phyloP scores from a whole-genome alignment of 1,140 invertebrate genomes.

The Amphibalanus amphitrite region DNA sequence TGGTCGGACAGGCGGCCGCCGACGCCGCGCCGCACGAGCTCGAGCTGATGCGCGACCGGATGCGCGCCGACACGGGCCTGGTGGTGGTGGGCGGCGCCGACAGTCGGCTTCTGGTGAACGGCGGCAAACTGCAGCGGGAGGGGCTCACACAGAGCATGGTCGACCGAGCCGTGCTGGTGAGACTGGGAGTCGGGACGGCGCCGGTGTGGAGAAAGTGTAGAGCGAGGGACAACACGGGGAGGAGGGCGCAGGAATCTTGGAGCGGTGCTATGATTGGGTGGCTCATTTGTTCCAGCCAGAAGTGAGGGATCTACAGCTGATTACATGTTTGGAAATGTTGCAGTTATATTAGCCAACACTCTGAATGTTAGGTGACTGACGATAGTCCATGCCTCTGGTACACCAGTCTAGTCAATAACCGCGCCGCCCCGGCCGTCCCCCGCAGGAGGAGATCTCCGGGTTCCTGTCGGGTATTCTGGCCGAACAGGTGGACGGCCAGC shows the following conservation, averaged over 20 bases:
- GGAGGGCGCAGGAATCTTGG: too few species aligned
- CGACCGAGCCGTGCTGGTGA: constrained; percentile 51
- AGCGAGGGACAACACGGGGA: too few species aligned
- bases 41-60: constrained; percentile 30
- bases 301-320: too few species aligned
- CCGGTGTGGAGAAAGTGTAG: too few species aligned
- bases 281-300: too few species aligned
- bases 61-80: constrained; percentile 55
- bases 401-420: too few species aligned
- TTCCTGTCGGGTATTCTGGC: not conserved
- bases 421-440: too few species aligned
- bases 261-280: too few species aligned
- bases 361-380: too few species aligned
- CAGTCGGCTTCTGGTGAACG: constrained; percentile 50
- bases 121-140: constrained; percentile 47
- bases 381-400: too few species aligned
- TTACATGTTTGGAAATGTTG: too few species aligned
- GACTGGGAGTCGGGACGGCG: constrained; percentile 6
- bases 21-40: constrained; percentile 20
- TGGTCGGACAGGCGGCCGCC: constrained; percentile 56
- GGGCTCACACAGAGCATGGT: constrained; percentile 65
- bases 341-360: too few species aligned
- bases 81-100: constrained; percentile 68
- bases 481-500: not conserved
- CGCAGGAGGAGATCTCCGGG: not conserved